Base-by-base conservation (phyloP, 2,888 invertebrate genomes). In the Euclidia mi region DNA sequence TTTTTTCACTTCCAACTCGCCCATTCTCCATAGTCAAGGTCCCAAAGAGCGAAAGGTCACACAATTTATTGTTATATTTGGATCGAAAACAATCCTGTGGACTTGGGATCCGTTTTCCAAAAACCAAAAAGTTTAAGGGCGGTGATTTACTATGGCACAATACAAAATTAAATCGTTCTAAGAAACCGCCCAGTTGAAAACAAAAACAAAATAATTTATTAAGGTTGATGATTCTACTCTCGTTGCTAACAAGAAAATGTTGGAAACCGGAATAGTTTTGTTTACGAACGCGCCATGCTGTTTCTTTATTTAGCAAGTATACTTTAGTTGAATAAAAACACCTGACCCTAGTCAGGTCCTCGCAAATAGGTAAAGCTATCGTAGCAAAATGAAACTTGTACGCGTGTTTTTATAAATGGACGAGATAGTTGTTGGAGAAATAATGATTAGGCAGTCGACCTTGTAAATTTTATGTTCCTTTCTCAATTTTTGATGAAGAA, bases 201-300 rank as follows among this genome's bases (percentile, higher is more conserved):
- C 50, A 61, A 60, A 65, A 58, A 58, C 69, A 66, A 64, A 61
- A 67, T 66, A 73, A 79, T 76, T 79, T 79, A 79, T 78, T 58
- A 66, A 57, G 68, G 76, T 67, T 48, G 65, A 57, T 46, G 42
- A 60, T 66, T 60, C 50, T 50, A 31, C 50, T 47, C 34, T 46
- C 38, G 60, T 42, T 51, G 41, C 42, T 40, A 37, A 49, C 52
- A 40, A 56, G 46, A 64, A 51, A 59, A 48, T 47, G 34, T n/a
- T 51, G 11, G 17, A 32, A 48, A 43, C 48, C 46, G 35, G 40
- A 49, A 44, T 65, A 69, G 52, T 64, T 44, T 51, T 71, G 67
- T 71, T 68, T 71, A 52, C n/a, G n/a, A n/a, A n/a, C n/a, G 25
- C 4, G 18, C 4, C 34, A 31, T 28, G 18, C 2, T 12, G n/a